Conservation (phyloP, 2,113 vertebrate genomes). For the Synchiropus splendidus region DNA sequence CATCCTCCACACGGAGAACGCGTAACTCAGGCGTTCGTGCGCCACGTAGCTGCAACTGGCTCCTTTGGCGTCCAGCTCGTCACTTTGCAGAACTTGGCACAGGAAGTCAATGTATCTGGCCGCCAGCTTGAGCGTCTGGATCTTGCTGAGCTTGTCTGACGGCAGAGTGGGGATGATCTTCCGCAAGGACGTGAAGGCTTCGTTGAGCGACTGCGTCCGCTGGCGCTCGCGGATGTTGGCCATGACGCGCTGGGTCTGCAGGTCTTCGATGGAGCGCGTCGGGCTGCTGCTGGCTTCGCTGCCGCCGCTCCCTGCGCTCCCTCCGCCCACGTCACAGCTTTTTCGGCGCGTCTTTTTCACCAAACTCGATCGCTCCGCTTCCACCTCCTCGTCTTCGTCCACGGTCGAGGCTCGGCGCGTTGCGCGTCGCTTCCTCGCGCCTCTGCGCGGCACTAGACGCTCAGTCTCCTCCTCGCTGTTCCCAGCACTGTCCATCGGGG, state of each 20-base stretch:
- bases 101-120: conserved; percentile 97
- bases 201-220: conserved; percentile 94
- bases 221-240: conserved; percentile 95
- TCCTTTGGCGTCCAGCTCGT: conserved; percentile 95
- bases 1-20: conserved; percentile 98
- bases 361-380: conserved; percentile 73
- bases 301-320: conserved; percentile 70
- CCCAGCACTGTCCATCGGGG: conserved; percentile 90
- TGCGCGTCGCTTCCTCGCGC: conserved; percentile 77
- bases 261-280: conserved; percentile 85
- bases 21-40: conserved; percentile 94
- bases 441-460: conserved; percentile 71
- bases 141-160: conserved; percentile 97
- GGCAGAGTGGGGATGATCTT: conserved; percentile 98
- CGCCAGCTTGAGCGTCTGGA: conserved; percentile 94
- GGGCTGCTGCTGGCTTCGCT: conserved; percentile 79
- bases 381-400: conserved; percentile 61
- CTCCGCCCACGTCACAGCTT: conserved; percentile 75
- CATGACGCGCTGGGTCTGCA: conserved; percentile 93
- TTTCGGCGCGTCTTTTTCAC: conserved; percentile 82
- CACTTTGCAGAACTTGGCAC: conserved; percentile 93
- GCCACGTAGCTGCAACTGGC: conserved; percentile 97
- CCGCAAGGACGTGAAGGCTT: conserved; percentile 89
- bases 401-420: conserved; percentile 76
- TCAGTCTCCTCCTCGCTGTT: conserved; percentile 93